Percentiles rank a stretch among this genome's conserved stretches.
phyloP scores from a whole-genome alignment of 2,113 vertebrate species.

The Ceyx cyanopectus region DNA sequence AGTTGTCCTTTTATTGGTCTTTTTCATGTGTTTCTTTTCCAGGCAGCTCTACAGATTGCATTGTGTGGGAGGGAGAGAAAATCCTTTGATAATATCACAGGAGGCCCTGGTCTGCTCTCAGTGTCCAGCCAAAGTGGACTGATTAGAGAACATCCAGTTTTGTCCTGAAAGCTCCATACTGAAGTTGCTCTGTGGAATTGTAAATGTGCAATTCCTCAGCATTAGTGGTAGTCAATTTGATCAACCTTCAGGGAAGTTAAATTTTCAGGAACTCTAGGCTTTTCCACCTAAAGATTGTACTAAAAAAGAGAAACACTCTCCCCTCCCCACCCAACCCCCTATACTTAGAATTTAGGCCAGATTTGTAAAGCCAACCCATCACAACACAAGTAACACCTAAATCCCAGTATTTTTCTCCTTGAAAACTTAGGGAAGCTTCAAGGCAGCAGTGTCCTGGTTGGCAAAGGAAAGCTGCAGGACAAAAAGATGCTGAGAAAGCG shows the following conservation, averaged over 20 bases:
- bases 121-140: neutral
- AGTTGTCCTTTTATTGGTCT: neutral
- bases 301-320: neutral
- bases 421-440: neutral
- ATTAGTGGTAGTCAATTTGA: neutral
- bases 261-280: neutral
- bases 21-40: neutral
- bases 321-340: rapidly evolving
- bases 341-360: neutral
- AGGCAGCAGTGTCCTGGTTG: neutral
- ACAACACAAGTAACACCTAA: neutral
- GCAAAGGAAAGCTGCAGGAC: neutral
- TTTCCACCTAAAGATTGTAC: neutral
- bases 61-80: neutral
- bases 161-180: neutral
- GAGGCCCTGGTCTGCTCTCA: neutral
- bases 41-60: neutral
- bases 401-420: neutral
- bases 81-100: neutral
- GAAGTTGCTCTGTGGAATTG: neutral
- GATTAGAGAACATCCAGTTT: neutral
- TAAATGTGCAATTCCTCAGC: neutral
- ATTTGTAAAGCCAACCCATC: neutral
- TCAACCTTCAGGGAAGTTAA: neutral
- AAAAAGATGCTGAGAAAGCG: neutral